phyloP scores from a whole-genome alignment of 2,113 vertebrate genomes.

The Cervus canadensis region DNA sequence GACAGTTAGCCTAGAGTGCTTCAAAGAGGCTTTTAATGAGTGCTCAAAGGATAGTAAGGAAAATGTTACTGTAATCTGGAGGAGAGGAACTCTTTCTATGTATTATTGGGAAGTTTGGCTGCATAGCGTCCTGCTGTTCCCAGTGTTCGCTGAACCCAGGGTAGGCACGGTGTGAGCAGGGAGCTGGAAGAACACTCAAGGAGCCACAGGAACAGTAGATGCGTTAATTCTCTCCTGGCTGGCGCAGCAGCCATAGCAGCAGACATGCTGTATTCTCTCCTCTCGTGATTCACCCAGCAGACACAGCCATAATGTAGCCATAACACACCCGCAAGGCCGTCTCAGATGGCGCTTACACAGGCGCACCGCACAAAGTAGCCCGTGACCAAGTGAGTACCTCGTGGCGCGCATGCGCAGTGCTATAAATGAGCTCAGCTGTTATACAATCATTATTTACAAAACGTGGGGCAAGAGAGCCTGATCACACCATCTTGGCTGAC shows the following conservation, averaged over 20 bases:
- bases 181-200: not conserved
- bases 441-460: not conserved
- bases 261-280: not conserved
- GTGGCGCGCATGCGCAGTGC: accelerated
- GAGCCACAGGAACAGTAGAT: not conserved
- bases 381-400: not conserved
- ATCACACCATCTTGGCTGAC: not conserved
- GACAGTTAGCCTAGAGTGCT: not conserved
- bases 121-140: not conserved
- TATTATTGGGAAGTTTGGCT: not conserved
- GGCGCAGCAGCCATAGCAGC: not conserved
- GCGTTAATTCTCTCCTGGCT: not conserved
- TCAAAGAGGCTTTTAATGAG: not conserved
- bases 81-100: not conserved
- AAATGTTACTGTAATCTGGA: not conserved
- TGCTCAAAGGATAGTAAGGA: not conserved
- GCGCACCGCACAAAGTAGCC: not conserved
- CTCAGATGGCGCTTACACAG: not conserved
- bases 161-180: not conserved
- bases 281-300: not conserved
- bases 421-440: not conserved
- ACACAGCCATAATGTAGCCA: not conserved
- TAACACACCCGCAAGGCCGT: not conserved
- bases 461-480: not conserved
- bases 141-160: not conserved